These are phyloP conservation scores for Muntiacus reevesi DNA, from an alignment of 2,113 vertebrate species.

Conservation along the genomic window DNA sequence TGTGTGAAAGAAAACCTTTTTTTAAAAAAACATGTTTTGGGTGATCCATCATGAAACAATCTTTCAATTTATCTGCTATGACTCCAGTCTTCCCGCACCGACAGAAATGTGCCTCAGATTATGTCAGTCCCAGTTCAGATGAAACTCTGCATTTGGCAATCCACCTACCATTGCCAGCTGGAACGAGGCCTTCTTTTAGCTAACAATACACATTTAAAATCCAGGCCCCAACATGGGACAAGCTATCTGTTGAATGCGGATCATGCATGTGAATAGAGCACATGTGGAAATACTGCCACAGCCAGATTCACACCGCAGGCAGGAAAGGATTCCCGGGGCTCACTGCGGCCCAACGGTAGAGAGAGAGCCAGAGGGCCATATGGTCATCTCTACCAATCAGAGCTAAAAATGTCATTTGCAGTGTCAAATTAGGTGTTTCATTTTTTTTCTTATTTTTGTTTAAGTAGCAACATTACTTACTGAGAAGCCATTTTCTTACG, in stretches of 20 bases:
- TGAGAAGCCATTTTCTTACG: neutral
- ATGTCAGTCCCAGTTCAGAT: slow-evolving; percentile 18
- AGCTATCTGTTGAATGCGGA: slow-evolving; percentile 51
- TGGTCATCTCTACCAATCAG: neutral
- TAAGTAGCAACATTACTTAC: neutral
- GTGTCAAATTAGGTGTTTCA: neutral
- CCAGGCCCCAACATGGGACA: slow-evolving; percentile 46
- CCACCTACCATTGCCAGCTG: slow-evolving; percentile 57
- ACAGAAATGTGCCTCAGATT: slow-evolving; percentile 49
- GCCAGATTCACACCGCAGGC: slow-evolving; percentile 51
- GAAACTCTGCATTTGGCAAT: slow-evolving; percentile 55
- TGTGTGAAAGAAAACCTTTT: slow-evolving; percentile 66
- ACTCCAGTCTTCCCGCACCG: slow-evolving; percentile 32
- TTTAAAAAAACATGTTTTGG: slow-evolving; percentile 49
- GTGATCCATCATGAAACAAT: slow-evolving; percentile 56
- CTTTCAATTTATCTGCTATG: slow-evolving; percentile 61
- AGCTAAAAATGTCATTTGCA: slow-evolving; percentile 2
- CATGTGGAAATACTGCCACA: slow-evolving; percentile 68
- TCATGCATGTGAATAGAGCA: slow-evolving; percentile 36
- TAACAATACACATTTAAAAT: slow-evolving; percentile 57
- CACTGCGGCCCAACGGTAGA: neutral
- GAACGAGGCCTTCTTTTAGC: slow-evolving; percentile 59
- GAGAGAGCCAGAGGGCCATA: slow-evolving; percentile 20
- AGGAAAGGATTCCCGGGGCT: slow-evolving; percentile 37
- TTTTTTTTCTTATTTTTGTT: neutral